Evolutionary conservation across 1,140 invertebrate genomes (phyloP).

Genomic region (Brachionus sp.): DNA sequence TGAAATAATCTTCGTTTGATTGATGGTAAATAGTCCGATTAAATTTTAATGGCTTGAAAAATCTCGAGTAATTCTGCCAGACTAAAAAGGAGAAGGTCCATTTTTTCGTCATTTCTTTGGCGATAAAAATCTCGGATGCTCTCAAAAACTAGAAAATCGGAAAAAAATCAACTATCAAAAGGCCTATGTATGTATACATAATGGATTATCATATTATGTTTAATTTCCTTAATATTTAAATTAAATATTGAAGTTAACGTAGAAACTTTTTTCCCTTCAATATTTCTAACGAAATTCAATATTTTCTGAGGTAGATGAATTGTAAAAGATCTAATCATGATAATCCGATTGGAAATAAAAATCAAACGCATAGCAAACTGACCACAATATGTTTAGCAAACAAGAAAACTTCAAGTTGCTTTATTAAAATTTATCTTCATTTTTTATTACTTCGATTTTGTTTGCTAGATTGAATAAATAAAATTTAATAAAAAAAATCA

Average conservation of each 20-base stretch:
- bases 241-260: not conserved
- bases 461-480: conserved; percentile 38
- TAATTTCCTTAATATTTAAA: conserved; percentile 20
- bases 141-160: not conserved
- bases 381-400: not conserved
- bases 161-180: not conserved
- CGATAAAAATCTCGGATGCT: not conserved
- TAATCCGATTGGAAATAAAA: conserved; percentile 33
- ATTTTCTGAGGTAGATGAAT: conserved; percentile 15
- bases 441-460: not conserved
- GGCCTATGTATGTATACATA: not conserved
- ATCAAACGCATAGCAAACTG: conserved; percentile 19
- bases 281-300: conserved; percentile 10
- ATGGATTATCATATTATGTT: conserved; percentile 28
- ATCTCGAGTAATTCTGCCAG: not conserved
- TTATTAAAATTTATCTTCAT: conserved; percentile 12
- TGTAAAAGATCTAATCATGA: not conserved
- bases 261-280: conserved; percentile 11
- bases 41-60: not conserved
- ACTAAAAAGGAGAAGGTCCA: not conserved
- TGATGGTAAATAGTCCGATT: conserved; percentile 7
- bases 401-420: not conserved
- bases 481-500: not conserved
- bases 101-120: not conserved
- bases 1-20: not conserved